A percentile compares a stretch with the other conserved stretches of the same genome.
Conservation (phyloP, 2,113 vertebrate species). For the Callospermophilus lateralis region DNA sequence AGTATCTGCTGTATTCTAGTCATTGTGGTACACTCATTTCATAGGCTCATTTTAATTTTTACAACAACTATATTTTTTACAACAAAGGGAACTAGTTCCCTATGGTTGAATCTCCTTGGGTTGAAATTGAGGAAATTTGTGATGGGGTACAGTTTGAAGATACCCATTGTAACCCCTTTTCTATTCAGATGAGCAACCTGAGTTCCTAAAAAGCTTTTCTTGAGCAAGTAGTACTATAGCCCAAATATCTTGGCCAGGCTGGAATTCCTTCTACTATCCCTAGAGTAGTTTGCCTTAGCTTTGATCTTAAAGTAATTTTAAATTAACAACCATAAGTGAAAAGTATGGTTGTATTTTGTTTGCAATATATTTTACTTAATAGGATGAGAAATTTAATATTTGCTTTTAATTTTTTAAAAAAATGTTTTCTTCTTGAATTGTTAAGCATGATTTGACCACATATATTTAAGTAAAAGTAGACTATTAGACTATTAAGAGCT, state of each 20-base stretch:
- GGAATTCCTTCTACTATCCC: not conserved
- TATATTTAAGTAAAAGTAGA: not conserved
- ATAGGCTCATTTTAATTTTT: slow-evolving; percentile 27
- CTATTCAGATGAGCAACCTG: not conserved
- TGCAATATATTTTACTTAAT: not conserved
- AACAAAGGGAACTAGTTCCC: not conserved
- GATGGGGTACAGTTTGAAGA: not conserved
- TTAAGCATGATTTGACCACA: not conserved
- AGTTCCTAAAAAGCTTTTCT: not conserved
- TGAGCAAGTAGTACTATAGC: not conserved
- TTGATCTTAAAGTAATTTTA: not conserved
- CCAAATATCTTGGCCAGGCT: not conserved
- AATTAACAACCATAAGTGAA: not conserved
- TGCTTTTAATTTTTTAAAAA: not conserved
- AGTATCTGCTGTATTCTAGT: not conserved
- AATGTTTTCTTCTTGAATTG: not conserved
- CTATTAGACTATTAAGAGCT: not conserved
- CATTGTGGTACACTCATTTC: not conserved
- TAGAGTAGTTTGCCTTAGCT: not conserved
- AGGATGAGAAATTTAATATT: not conserved
- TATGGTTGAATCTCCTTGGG: not conserved
- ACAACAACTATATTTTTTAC: not conserved
- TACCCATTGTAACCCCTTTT: not conserved
- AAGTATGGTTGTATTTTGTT: not conserved
- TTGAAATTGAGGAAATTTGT: slow-evolving; percentile 25